Conservation (phyloP, 2,888 invertebrate genomes). For the Idaea biselata region DNA sequence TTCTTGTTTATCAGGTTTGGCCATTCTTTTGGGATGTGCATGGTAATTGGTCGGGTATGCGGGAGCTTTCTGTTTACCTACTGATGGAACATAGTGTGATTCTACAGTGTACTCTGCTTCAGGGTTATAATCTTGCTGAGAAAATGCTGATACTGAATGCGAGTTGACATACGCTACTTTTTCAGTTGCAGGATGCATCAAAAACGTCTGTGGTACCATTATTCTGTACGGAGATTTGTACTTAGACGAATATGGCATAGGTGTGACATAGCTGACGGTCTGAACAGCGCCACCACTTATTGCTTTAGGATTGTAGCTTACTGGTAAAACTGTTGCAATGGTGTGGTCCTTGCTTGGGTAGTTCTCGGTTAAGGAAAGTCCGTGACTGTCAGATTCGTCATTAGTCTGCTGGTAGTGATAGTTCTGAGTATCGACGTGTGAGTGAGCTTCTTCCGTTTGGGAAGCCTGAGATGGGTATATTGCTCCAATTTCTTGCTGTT, state of each 20-base stretch:
- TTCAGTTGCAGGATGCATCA: constrained; percentile 54
- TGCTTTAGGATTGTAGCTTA: constrained; percentile 47
- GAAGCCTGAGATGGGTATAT: constrained; percentile 46
- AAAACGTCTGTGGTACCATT: constrained; percentile 70
- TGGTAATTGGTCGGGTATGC: constrained; percentile 67
- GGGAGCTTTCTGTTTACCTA: constrained; percentile 53
- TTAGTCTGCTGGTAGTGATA: constrained; percentile 57
- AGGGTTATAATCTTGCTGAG: constrained; percentile 50
- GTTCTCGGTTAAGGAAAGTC: constrained; percentile 74
- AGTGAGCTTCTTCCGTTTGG: constrained; percentile 39
- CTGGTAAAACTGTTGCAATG: constrained; percentile 74
- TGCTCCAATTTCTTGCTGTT: constrained; percentile 46
- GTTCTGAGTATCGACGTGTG: constrained; percentile 44
- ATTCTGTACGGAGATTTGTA: constrained; percentile 65
- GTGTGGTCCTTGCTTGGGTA: constrained; percentile 81
- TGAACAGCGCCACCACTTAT: constrained; percentile 51
- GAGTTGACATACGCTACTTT: constrained; percentile 70
- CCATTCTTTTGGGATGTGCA: constrained; percentile 65
- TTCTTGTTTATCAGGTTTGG: constrained; percentile 44
- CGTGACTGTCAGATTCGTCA: constrained; percentile 42
- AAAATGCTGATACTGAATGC: constrained; percentile 51
- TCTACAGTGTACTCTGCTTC: constrained; percentile 57
- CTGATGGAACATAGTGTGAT: constrained; percentile 49
- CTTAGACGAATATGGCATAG: constrained; percentile 58
- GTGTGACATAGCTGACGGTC: constrained; percentile 69